Evolutionary conservation across 2,113 vertebrate species (phyloP).

Genomic region (Heteronetta atricapilla): DNA sequence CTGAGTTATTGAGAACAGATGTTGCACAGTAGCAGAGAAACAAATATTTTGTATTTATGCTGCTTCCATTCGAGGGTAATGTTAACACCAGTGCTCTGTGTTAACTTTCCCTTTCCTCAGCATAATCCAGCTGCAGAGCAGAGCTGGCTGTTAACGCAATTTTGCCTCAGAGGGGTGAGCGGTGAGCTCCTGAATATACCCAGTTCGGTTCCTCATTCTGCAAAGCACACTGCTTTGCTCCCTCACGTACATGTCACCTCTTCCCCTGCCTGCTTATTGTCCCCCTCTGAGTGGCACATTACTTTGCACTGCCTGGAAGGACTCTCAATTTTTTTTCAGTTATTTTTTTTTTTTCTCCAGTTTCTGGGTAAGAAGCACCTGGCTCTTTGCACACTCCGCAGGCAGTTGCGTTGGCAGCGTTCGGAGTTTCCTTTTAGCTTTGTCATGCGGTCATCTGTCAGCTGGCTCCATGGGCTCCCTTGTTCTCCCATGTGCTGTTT

Average conservation of each 20-base stretch:
- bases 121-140: not conserved
- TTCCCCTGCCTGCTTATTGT: slow-evolving; percentile 22
- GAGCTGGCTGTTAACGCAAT: not conserved
- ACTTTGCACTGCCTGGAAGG: not conserved
- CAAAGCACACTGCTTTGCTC: not conserved
- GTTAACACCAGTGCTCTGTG: not conserved
- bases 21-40: slow-evolving; percentile 61
- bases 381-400: slow-evolving; percentile 49
- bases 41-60: slow-evolving; percentile 66
- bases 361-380: slow-evolving; percentile 36
- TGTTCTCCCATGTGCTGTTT: slow-evolving; percentile 40
- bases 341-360: not conserved
- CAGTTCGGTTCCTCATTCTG: not conserved
- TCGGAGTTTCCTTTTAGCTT: slow-evolving; percentile 50
- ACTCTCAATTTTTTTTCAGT: not conserved
- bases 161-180: not conserved
- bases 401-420: slow-evolving; percentile 25
- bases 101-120: slow-evolving; percentile 7
- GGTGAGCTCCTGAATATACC: not conserved
- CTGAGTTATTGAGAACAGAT: slow-evolving; percentile 37
- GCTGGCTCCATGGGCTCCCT: slow-evolving; percentile 9
- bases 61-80: not conserved
- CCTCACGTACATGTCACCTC: not conserved
- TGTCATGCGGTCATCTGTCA: slow-evolving; percentile 50
- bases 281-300: not conserved